Conservation (phyloP, 2,113 vertebrate species). For the Thinocorus orbignyianus region DNA sequence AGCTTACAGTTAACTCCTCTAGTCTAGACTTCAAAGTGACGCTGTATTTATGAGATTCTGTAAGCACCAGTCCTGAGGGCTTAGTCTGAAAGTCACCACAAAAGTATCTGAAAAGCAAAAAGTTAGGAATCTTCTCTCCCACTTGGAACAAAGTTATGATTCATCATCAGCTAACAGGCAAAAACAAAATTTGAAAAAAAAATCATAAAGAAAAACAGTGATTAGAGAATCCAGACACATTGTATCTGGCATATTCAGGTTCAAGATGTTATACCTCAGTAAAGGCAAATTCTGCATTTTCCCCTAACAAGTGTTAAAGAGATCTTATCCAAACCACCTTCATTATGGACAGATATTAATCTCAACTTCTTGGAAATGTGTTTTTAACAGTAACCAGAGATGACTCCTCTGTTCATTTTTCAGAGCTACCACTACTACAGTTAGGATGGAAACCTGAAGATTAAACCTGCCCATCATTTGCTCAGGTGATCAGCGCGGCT, state of each 20-base stretch:
- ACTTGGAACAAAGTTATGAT: background rate
- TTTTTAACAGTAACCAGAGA: background rate
- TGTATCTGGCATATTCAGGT: background rate
- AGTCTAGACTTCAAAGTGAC: constrained; percentile 33
- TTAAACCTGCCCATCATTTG: background rate
- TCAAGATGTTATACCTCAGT: background rate
- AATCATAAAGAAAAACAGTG: background rate
- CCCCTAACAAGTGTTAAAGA: background rate
- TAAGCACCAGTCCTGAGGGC: constrained; percentile 8
- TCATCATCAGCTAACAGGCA: background rate
- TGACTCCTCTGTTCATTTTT: background rate
- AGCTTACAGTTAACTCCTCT: background rate
- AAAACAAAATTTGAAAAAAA: background rate
- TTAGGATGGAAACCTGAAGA: background rate
- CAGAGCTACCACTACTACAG: background rate
- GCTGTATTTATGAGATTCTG: background rate
- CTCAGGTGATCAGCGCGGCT: fast-evolving
- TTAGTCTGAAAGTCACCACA: background rate
- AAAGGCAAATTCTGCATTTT: background rate
- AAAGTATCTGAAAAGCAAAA: background rate
- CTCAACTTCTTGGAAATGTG: background rate
- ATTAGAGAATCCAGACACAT: background rate
- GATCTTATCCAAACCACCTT: background rate
- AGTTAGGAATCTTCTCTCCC: background rate
- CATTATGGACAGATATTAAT: background rate